These are phyloP conservation scores for Brachycybe producta DNA, from an alignment of 2,888 invertebrate genomes.

Conservation along the genomic window DNA sequence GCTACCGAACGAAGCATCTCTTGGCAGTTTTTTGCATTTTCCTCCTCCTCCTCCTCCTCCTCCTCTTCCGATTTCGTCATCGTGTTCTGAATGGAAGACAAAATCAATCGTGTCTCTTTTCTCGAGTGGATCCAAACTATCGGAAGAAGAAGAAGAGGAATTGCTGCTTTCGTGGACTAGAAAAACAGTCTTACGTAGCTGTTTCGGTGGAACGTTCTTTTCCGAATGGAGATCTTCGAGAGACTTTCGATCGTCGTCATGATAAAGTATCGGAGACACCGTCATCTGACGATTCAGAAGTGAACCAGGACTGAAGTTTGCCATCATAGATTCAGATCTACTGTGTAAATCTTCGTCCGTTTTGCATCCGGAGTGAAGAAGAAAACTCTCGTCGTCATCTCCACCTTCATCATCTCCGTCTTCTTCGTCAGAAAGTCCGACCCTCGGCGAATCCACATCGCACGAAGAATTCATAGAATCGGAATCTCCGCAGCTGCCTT, in stretches of 20 bases:
- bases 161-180: background rate
- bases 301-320: slow-evolving; percentile 17
- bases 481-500: no score
- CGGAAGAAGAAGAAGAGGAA: no score
- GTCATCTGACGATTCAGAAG: background rate
- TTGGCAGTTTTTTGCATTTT: background rate
- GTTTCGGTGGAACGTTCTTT: slow-evolving; percentile 10
- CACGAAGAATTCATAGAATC: background rate
- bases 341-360: background rate
- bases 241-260: slow-evolving; percentile 12
- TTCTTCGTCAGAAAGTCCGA: background rate
- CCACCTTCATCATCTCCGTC: slow-evolving; percentile 7
- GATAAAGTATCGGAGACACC: slow-evolving; percentile 3
- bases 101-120: background rate
- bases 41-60: no score
- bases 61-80: no score
- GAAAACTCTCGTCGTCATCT: background rate
- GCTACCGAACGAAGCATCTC: slow-evolving; percentile 28
- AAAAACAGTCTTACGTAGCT: background rate
- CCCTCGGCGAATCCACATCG: slow-evolving; percentile 1
- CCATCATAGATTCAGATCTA: slow-evolving; percentile 12
- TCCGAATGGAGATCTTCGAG: no score
- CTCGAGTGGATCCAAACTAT: background rate
- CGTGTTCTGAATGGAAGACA: background rate
- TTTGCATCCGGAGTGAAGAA: background rate